Evolutionary conservation across 2,888 invertebrate genomes (phyloP), one percentile per base, ranked within the genome.

Genomic region (Folsomia candida): DNA sequence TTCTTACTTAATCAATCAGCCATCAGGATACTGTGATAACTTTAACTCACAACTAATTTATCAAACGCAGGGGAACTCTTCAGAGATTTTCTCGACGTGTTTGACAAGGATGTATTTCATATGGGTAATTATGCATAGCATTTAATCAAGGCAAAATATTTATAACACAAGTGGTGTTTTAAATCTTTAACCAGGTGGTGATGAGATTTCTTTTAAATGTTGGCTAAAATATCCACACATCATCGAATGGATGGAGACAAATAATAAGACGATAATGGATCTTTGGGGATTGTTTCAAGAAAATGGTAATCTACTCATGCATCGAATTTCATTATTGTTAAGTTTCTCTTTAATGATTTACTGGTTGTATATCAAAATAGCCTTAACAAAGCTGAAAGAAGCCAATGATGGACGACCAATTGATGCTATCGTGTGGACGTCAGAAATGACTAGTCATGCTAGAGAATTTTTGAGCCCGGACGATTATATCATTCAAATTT

Each of bases 381-480:
- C 47, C 18, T 47, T 47, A 18, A 18, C 47, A 11, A 47, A 47
- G 18, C 18, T 47, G 68, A 51, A 51, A 58, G 67, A 18, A 69
- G 60, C 47, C 81, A 87, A 0, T 86, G 86, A 75, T 83, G 86
- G 67, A 18, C n/a, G n/a, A n/a, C 47, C 47, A 47, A 82, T 89
- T 1, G 89, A 90, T 83, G 83, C 88, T 4, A 87, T 92, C 59
- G 81, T 93, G 77, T 94, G 93, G 93, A 93, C 93, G 0, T 93
- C 92, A 80, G 70, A 68, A 2, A 88, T 93, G 28, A 93, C 93
- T 0, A 87, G 89, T 66, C 86, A 84, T 70, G 84, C 86, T 14
- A 87, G 88, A 78, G 82, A 89, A 22, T 89, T 87, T 82, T 83
- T 93, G 60, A 86, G 90, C 80, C 89, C 70, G 3, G 6, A 4